These are phyloP conservation scores for Cephus pulcher DNA, from an alignment of 2,888 invertebrate species.

Conservation along the genomic window DNA sequence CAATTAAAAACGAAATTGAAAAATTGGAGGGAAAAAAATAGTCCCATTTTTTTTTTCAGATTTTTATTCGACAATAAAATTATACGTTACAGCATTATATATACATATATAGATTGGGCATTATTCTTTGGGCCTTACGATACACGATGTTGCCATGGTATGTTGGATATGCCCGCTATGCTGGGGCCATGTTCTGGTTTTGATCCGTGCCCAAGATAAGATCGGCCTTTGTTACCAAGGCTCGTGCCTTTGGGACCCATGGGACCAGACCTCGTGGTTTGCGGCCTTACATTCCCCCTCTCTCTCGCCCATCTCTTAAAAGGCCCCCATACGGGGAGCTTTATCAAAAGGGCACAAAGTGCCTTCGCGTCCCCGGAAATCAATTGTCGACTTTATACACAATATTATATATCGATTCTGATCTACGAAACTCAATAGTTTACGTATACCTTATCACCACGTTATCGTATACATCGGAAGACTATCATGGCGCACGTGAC, in stretches of 20 bases:
- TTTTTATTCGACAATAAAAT: slow-evolving; percentile 47
- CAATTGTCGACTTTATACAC: neutral
- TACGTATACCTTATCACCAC: neutral
- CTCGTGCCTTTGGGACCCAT: slow-evolving; percentile 58
- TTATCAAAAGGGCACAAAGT: neutral
- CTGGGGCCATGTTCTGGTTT: slow-evolving; percentile 64
- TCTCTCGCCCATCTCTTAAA: slow-evolving; percentile 15
- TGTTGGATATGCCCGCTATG: slow-evolving; percentile 64
- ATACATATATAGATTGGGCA: slow-evolving; percentile 38
- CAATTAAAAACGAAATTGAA: neutral
- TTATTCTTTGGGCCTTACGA: slow-evolving; percentile 42
- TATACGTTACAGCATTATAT: slow-evolving; percentile 37
- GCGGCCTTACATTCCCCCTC: slow-evolving; percentile 18
- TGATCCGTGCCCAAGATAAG: slow-evolving; percentile 64
- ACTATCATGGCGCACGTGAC: neutral
- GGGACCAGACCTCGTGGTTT: slow-evolving; percentile 26
- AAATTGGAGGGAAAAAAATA: neutral
- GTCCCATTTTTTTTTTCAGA: neutral
- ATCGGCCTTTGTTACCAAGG: slow-evolving; percentile 63
- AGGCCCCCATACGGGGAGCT: neutral
- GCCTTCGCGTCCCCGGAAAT: neutral
- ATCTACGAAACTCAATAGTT: neutral
- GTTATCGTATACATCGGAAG: neutral
- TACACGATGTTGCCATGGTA: slow-evolving; percentile 49
- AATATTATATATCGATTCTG: neutral